Base-by-base conservation (phyloP, 2,888 invertebrate genomes). In the Disparrhopalites patrizii region DNA sequence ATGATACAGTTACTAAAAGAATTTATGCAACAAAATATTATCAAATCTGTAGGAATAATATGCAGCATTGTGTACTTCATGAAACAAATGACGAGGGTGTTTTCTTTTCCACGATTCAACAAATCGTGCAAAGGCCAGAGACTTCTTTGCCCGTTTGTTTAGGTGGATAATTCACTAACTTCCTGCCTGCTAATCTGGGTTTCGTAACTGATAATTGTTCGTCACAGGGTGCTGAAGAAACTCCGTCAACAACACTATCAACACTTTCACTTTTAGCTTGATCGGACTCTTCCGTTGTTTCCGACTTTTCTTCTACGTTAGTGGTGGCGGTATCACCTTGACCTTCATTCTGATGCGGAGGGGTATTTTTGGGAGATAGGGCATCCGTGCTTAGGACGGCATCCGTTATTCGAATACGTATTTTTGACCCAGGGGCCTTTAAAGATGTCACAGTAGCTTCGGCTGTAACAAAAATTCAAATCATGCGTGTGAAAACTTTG, bases 111-210 rank as follows among this genome's bases (percentile, higher is more conserved):
- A 28, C 27, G 20, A 15, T 13, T 63, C 20, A 65, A 58, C 58
- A 65, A 58, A 65, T 65, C 7, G 89, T 87, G 81, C 93, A 93
- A 74, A 93, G 82, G 31, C 90, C 93, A 0, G 93, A 92, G 23
- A 91, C 82, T 78, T 93, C 93, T 68, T 83, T 84, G 10, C 64
- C 93, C 78, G 85, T 87, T 66, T 83, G 82, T 50, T 89, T 84
- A 0, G 87, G 86, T 2, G 90, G 88, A 73, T 87, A 84, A 76
- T 86, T 85, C 70, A 85, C 86, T 57, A 93, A 81, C 72, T 85
- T 83, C 47, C 86, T 82, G 60, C 86, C 86, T 71, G 82, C 81
- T 43, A 92, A 79, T 8, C 82, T 80, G 0, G 88, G 86, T 78
- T 92, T 75, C 58, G 38, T 28, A 70, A 65, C 68, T 70, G 64